Percentiles rank a stretch among this genome's conserved stretches.
Conservation (phyloP, 1,140 invertebrate species). For the Caerostris darwini region DNA sequence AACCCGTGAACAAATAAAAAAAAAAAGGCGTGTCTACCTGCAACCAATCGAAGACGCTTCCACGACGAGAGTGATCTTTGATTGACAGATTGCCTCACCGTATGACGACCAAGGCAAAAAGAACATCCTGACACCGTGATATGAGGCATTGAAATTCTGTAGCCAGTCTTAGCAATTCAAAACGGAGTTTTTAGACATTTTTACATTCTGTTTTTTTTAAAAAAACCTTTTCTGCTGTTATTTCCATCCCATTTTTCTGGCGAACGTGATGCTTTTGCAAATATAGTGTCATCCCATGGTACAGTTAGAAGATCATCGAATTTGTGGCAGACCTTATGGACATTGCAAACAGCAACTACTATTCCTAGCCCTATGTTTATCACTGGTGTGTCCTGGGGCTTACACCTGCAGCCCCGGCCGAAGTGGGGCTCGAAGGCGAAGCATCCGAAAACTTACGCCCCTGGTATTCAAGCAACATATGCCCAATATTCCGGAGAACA, state of each 20-base stretch:
- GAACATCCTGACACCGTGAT: background rate
- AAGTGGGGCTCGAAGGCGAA: slow-evolving; percentile 88
- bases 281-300: background rate
- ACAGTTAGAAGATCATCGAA: background rate
- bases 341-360: background rate
- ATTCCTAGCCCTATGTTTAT: background rate
- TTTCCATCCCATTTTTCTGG: background rate
- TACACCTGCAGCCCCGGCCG: slow-evolving; percentile 90
- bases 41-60: slow-evolving; percentile 40
- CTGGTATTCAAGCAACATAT: slow-evolving; percentile 96
- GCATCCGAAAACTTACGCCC: slow-evolving; percentile 91
- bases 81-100: slow-evolving; percentile 59
- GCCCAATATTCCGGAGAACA: slow-evolving; percentile 95
- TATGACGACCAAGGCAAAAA: background rate
- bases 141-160: slow-evolving; percentile 21
- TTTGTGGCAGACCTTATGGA: background rate
- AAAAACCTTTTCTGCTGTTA: background rate
- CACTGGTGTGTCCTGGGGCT: slow-evolving; percentile 56
- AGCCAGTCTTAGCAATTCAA: background rate
- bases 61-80: slow-evolving; percentile 22
- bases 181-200: background rate
- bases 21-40: slow-evolving; percentile 35
- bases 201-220: no score
- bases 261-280: background rate
- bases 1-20: background rate